Evolutionary conservation across 2,888 invertebrate species (phyloP).

Genomic region (Dendrolimus houi): DNA sequence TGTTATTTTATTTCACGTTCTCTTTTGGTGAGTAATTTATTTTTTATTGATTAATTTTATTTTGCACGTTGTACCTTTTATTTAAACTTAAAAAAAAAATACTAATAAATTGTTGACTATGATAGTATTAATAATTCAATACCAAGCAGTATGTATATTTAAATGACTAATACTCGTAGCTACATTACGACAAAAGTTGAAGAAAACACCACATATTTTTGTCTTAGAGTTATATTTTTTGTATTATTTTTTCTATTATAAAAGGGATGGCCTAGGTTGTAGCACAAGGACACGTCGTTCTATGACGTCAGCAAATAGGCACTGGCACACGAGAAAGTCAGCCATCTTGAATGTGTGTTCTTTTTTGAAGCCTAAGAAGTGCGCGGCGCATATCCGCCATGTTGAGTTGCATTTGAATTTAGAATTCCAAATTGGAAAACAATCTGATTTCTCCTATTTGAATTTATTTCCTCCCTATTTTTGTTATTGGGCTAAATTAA

Average conservation of each 20-base stretch:
- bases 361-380: constrained; percentile 70
- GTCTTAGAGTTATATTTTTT: background rate
- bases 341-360: constrained; percentile 68
- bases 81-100: background rate
- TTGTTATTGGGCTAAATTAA: no score
- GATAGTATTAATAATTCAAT: no score
- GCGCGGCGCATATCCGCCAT: constrained; percentile 55
- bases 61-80: constrained; percentile 11
- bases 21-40: constrained; percentile 57
- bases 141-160: constrained; percentile 1
- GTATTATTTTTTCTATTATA: background rate
- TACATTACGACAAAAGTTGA: background rate
- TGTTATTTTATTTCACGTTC: constrained; percentile 41
- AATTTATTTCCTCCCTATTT: no score
- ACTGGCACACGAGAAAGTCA: constrained; percentile 63
- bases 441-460: no score
- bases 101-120: no score
- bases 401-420: constrained; percentile 39
- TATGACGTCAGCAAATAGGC: constrained; percentile 71
- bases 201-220: background rate
- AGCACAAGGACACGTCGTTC: constrained; percentile 65
- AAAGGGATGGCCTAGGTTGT: constrained; percentile 34
- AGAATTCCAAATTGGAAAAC: constrained; percentile 9
- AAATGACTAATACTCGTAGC: background rate
- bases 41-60: constrained; percentile 17